These are phyloP conservation scores for Sycophaga agraensis DNA, from an alignment of 1,140 invertebrate genomes.

Conservation along the genomic window DNA sequence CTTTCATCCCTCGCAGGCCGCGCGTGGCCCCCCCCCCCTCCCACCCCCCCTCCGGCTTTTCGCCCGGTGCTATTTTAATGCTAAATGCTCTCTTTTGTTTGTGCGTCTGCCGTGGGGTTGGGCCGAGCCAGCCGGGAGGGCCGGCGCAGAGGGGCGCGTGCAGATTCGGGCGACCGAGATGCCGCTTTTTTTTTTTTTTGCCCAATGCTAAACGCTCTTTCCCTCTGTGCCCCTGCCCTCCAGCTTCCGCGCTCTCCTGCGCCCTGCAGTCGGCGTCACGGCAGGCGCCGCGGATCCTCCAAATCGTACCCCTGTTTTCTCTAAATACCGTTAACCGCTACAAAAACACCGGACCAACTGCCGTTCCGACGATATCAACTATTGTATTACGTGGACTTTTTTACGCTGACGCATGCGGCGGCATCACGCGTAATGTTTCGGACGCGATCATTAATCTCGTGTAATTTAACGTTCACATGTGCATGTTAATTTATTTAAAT, in stretches of 20 bases:
- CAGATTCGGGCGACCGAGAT: neutral
- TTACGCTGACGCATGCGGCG: too few relatives aligned
- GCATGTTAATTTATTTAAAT: too few relatives aligned
- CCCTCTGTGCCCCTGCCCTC: conserved; percentile 17
- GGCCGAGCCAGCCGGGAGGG: conserved; percentile 22
- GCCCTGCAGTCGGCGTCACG: neutral
- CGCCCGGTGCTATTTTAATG: conserved; percentile 46
- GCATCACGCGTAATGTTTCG: too few relatives aligned
- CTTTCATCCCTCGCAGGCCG: neutral
- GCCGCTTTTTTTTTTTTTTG: neutral
- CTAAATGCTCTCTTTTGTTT: conserved; percentile 49
- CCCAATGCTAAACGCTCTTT: conserved; percentile 43
- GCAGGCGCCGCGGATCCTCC: conserved; percentile 6
- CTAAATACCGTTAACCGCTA: conserved; percentile 14
- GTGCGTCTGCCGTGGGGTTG: conserved; percentile 28
- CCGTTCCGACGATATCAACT: too few relatives aligned
- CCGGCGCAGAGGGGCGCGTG: neutral
- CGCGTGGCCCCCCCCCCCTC: neutral
- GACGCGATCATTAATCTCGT: too few relatives aligned
- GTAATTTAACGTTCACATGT: too few relatives aligned
- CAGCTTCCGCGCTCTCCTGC: conserved; percentile 20
- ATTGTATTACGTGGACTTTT: too few relatives aligned
- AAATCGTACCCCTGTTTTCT: conserved; percentile 6
- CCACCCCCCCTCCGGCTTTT: neutral
- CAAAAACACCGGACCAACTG: too few relatives aligned